These are phyloP conservation scores for Glyphotaelius pellucidus DNA, from an alignment of 2,888 invertebrate species.

Conservation along the genomic window DNA sequence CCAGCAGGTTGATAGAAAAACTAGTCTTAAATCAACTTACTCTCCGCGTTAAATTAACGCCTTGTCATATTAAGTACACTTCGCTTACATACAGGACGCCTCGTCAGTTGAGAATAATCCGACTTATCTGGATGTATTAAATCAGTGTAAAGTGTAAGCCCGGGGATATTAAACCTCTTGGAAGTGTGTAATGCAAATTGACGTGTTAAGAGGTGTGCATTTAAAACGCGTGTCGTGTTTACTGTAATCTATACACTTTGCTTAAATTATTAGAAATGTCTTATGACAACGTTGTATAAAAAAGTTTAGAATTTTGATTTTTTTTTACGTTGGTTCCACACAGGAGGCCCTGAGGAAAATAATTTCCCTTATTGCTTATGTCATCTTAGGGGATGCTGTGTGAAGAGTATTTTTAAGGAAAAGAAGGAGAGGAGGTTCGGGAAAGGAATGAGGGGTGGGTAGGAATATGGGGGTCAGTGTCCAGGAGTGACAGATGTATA, in stretches of 20 bases:
- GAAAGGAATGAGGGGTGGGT: too few species aligned
- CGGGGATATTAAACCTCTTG: not conserved
- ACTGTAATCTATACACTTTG: not conserved
- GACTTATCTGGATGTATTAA: not conserved
- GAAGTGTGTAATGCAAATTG: not conserved
- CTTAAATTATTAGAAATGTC: not conserved
- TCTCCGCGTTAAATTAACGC: not conserved
- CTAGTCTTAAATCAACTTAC: not conserved
- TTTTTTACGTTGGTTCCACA: too few species aligned
- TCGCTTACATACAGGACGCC: not conserved
- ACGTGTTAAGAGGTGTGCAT: not conserved
- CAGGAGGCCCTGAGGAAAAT: too few species aligned
- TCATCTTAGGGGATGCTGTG: too few species aligned
- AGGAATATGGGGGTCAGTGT: too few species aligned
- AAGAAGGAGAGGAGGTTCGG: too few species aligned
- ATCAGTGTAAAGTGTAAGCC: constrained; percentile 2
- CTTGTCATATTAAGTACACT: not conserved
- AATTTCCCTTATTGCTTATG: too few species aligned
- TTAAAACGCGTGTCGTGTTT: not conserved
- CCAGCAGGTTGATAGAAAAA: not conserved
- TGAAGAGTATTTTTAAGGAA: too few species aligned
- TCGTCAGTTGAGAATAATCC: not conserved
- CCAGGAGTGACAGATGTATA: too few species aligned
- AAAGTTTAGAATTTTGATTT: too few species aligned
- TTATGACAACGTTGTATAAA: not conserved